Evolutionary conservation across 2,797 vertebrate genomes (phyloP).

Genomic region (Pseudochirops cupreus): DNA sequence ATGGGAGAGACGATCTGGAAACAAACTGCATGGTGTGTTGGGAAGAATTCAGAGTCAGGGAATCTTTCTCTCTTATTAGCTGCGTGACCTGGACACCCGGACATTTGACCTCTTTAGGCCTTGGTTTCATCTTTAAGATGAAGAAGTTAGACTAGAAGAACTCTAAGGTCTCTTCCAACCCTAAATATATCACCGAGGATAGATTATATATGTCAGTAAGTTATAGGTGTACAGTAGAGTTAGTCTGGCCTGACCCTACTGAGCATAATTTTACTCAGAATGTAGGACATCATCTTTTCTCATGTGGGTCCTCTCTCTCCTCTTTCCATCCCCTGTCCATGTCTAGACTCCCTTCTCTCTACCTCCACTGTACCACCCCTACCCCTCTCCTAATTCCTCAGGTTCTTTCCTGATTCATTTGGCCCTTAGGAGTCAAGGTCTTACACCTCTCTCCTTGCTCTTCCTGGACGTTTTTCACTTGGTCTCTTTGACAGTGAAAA

Average conservation of each 20-base stretch:
- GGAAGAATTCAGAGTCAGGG: background rate
- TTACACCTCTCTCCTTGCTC: background rate
- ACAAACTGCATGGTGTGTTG: background rate
- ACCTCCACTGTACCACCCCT: background rate
- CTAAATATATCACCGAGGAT: background rate
- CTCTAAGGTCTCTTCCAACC: background rate
- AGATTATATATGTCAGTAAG: background rate
- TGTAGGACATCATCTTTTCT: background rate
- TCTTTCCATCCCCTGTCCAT: background rate
- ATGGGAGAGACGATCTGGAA: background rate
- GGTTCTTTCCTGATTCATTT: background rate
- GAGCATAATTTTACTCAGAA: background rate
- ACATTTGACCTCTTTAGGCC: background rate
- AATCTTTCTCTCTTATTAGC: background rate
- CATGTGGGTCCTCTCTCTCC: background rate
- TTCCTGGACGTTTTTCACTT: background rate
- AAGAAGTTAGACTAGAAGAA: background rate
- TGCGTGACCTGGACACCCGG: background rate
- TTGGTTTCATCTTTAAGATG: background rate
- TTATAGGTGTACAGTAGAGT: background rate
- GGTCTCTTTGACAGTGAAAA: background rate
- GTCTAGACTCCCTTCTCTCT: background rate
- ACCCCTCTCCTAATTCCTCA: background rate
- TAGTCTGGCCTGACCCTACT: background rate
- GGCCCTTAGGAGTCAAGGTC: background rate